phyloP scores from a whole-genome alignment of 2,888 invertebrate genomes.

The Xiphydria camelus region DNA sequence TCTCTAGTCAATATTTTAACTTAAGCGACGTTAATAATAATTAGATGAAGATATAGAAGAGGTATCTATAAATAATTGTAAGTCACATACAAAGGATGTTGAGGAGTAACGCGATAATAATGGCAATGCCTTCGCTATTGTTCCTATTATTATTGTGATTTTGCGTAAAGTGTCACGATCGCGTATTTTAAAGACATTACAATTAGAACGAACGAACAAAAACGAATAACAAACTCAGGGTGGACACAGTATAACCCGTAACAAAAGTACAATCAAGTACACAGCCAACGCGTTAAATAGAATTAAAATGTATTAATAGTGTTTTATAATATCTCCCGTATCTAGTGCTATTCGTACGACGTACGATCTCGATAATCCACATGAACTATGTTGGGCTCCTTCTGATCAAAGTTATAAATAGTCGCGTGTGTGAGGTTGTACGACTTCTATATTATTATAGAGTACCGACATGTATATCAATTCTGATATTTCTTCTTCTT shows the following conservation, averaged over 20 bases:
- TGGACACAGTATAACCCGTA: constrained; percentile 52
- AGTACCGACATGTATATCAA: no score
- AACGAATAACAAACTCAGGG: constrained; percentile 52
- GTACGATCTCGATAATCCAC: no score
- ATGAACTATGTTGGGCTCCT: no score
- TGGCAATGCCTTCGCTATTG: neutral
- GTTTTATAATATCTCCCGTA: no score
- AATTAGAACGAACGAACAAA: constrained; percentile 15
- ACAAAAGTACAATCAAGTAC: constrained; percentile 58
- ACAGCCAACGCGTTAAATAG: constrained; percentile 53
- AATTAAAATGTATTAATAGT: no score
- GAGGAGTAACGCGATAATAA: neutral
- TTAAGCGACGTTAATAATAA: constrained; percentile 9
- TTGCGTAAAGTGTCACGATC: no score
- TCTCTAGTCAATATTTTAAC: constrained; percentile 44
- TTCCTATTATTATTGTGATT: neutral
- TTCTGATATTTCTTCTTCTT: no score
- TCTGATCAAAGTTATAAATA: no score
- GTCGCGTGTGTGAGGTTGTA: no score
- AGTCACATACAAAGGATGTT: constrained; percentile 6
- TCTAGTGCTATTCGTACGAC: no score
- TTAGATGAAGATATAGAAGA: constrained; percentile 8
- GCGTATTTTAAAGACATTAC: no score
- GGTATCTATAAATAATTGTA: constrained; percentile 5
- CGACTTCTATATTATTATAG: no score